Evolutionary conservation across 2,797 vertebrate species (phyloP).

Genomic region (Brachymystax lenok): DNA sequence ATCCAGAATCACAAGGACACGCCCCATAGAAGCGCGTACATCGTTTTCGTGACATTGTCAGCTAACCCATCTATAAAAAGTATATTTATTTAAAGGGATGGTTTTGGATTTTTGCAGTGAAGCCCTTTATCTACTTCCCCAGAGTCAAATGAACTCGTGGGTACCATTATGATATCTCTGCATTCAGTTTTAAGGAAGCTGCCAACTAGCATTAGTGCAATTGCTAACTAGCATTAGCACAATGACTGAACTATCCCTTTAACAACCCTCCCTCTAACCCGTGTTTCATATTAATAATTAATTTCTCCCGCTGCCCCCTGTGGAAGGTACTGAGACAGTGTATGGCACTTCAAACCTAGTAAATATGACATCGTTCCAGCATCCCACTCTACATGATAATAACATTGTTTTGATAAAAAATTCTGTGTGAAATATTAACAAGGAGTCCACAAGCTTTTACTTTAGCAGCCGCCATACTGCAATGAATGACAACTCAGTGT

Average conservation of each 20-base stretch:
- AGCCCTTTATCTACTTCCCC: too few relatives aligned
- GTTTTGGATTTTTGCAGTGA: too few relatives aligned
- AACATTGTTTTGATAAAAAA: conserved; percentile 20
- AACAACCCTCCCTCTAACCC: conserved; percentile 1
- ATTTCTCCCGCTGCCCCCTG: conserved; percentile 7
- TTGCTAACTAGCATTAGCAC: too few relatives aligned
- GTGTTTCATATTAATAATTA: conserved; percentile 26
- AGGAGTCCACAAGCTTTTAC: background rate
- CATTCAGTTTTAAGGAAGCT: too few relatives aligned
- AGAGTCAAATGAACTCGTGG: too few relatives aligned
- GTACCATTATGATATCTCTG: too few relatives aligned
- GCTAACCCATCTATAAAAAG: too few relatives aligned
- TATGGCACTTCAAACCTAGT: conserved; percentile 21
- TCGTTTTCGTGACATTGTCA: too few relatives aligned
- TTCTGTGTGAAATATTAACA: conserved; percentile 15
- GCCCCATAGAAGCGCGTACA: too few relatives aligned
- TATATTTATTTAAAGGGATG: too few relatives aligned
- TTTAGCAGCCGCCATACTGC: background rate
- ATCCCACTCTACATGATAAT: conserved; percentile 20
- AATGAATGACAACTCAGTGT: conserved; percentile 31
- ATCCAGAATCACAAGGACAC: too few relatives aligned
- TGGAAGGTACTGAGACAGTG: conserved; percentile 12
- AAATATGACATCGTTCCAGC: conserved; percentile 8
- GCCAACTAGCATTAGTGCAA: too few relatives aligned
- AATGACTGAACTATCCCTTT: background rate